Base-by-base conservation (phyloP, 2,113 vertebrate species). In the Mirza zaza region DNA sequence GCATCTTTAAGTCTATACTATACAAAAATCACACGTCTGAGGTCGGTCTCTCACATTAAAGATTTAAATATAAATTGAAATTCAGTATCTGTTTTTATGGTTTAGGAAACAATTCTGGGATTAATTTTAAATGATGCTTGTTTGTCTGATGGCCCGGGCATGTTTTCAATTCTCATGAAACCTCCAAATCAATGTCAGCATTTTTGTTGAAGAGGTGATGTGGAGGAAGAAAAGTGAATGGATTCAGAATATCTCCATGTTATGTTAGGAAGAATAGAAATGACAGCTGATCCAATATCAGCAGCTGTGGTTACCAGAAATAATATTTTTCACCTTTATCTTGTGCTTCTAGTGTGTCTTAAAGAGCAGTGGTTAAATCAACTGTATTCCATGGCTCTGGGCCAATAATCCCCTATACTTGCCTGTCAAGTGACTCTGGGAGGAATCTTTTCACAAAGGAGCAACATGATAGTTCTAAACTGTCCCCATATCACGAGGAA, bases 51-150 rank as follows among this genome's bases (percentile, higher is more conserved):
- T 73, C 52, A 34, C 34, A 86, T 90, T 70, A 76, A 52, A 50
- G 23, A 48, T 92, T 97, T 90, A 94, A 96, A 94, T 61, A n/a
- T 13, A 61, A 90, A 63, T 65, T 71, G 55, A 90, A 96, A 92
- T 75, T 55, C 27, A 39, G n/a, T 75, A 42, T 39, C 81, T 94
- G 32, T 93, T 98, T 87, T 96, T 92, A 90, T 96, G 90, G 8
- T 50, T 92, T 96, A 93, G 83, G 83, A 95, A 76, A 90, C 63
- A 91, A 88, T 42, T 94, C 67, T 34, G 48, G 94, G 36, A 65
- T 96, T 97, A 81, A 86, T 94, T 90, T 79, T 65, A 96, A 95
- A 79, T 6, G 68, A 50, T 91, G 71, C 13, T 73, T 92, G 45
- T 91, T 97, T 92, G 85, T 68, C 63, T 97, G 94, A 94, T 95